These are phyloP conservation scores for Eulemur rufifrons DNA, from an alignment of 2,113 vertebrate species.

Conservation along the genomic window DNA sequence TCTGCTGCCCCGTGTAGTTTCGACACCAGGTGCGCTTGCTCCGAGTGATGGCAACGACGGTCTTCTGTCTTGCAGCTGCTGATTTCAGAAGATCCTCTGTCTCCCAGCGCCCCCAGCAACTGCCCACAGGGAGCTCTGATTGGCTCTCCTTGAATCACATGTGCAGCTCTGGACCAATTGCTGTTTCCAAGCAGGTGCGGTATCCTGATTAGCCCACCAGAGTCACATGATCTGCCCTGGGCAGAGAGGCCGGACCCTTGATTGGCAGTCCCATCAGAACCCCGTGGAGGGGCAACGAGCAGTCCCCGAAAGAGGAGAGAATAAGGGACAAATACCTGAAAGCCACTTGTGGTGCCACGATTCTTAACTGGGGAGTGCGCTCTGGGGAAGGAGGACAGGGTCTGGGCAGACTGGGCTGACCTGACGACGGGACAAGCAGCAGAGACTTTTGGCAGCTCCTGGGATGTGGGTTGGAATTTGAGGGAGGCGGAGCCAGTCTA, in stretches of 20 bases:
- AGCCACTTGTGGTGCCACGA: neutral
- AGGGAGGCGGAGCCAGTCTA: neutral
- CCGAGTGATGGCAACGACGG: neutral
- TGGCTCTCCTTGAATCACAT: neutral
- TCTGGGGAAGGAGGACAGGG: too few relatives aligned
- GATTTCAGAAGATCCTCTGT: neutral
- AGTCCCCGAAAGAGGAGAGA: too few relatives aligned
- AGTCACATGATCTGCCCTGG: neutral
- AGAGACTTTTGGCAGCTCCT: neutral
- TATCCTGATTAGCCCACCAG: neutral
- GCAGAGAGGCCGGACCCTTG: neutral
- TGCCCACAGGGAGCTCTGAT: neutral
- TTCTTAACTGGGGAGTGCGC: neutral
- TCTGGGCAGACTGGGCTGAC: neutral
- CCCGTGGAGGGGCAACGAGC: rapidly evolving
- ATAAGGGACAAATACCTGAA: neutral
- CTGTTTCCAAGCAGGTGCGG: neutral
- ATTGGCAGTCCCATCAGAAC: too few relatives aligned
- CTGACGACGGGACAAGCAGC: too few relatives aligned
- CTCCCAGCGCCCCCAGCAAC: neutral
- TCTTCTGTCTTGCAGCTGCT: neutral
- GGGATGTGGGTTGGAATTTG: neutral
- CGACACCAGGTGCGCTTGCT: neutral
- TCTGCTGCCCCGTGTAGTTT: neutral
- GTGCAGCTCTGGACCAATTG: neutral